Percentiles rank a stretch among this genome's conserved stretches.
Conservation (phyloP, 2,888 invertebrate genomes). For the Hymenopus coronatus region DNA sequence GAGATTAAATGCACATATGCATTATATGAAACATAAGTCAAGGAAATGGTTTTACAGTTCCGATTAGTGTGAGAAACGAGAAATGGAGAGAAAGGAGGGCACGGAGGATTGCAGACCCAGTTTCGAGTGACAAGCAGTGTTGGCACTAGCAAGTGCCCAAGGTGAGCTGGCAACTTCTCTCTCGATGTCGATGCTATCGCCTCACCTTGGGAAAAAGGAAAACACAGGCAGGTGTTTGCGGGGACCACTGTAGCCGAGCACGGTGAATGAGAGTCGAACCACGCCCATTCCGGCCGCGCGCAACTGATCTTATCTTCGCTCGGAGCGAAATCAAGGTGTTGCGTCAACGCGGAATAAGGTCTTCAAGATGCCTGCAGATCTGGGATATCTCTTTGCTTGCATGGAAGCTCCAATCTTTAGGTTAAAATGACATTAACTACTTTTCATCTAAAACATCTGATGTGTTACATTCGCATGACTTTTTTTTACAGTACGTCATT, state of each 20-base stretch:
- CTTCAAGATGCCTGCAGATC: background rate
- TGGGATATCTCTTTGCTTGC: too few relatives aligned
- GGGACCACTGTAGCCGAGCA: background rate
- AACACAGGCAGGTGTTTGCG: background rate
- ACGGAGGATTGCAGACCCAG: background rate
- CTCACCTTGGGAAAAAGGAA: background rate
- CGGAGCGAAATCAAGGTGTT: background rate
- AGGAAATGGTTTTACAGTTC: too few relatives aligned
- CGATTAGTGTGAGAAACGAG: too few relatives aligned
- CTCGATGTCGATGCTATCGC: background rate
- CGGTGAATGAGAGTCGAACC: conserved; percentile 4
- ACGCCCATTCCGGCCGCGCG: conserved; percentile 6
- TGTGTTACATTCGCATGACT: too few relatives aligned
- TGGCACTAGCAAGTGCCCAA: background rate
- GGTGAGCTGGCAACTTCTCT: background rate
- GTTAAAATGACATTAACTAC: too few relatives aligned
- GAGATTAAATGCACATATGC: too few relatives aligned
- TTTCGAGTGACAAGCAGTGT: background rate
- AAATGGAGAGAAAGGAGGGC: background rate
- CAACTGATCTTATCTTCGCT: background rate
- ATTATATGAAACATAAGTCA: too few relatives aligned
- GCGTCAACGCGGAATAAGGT: background rate
- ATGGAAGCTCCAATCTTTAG: too few relatives aligned
- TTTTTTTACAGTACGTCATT: too few relatives aligned
- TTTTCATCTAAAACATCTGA: too few relatives aligned